These are phyloP conservation scores for Calyptommatus sinebrachiatus DNA, from an alignment of 2,113 vertebrate species.

Conservation along the genomic window DNA sequence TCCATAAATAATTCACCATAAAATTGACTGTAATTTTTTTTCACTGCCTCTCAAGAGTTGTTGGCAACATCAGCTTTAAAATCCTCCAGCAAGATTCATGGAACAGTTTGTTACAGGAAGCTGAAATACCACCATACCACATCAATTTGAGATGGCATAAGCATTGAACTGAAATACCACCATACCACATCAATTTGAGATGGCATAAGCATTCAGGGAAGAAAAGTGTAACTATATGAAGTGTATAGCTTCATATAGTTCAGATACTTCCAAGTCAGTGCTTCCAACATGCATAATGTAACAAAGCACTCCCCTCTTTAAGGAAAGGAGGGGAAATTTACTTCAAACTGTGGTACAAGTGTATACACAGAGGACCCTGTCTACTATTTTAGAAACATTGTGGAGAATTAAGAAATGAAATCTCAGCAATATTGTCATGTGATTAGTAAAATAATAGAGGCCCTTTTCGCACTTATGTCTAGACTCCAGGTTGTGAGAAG, in stretches of 20 bases:
- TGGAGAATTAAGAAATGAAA: background rate
- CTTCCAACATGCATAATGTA: background rate
- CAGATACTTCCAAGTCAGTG: background rate
- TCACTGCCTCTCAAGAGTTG: background rate
- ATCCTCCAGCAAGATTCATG: background rate
- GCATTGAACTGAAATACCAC: background rate
- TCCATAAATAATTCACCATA: conserved; percentile 52
- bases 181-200: background rate
- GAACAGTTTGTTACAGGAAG: background rate
- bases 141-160: background rate
- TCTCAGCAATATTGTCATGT: background rate
- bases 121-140: background rate
- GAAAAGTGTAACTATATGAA: background rate
- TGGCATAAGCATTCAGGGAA: background rate
- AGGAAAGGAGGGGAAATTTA: background rate
- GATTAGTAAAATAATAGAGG: background rate
- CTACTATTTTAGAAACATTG: background rate
- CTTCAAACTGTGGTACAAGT: background rate
- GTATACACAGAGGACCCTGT: background rate
- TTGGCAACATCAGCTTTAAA: background rate
- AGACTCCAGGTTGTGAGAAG: no score
- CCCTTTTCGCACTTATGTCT: no score
- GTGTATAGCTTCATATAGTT: background rate
- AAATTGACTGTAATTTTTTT: conserved; percentile 31
- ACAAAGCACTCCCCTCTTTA: background rate